phyloP scores from a whole-genome alignment of 2,797 vertebrate genomes.

The Emys orbicularis region DNA sequence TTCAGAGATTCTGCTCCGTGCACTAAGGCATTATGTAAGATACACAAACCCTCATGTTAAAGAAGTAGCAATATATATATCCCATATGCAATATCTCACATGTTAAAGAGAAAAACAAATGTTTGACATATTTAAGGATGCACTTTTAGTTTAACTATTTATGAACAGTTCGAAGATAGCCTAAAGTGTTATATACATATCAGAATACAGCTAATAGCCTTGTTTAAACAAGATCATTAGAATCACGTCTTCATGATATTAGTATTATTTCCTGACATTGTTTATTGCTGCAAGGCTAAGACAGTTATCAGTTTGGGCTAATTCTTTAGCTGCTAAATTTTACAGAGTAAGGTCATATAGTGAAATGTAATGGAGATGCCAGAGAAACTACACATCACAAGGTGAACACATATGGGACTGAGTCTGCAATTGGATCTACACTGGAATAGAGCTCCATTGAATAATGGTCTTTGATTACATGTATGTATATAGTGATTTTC shows the following conservation, averaged over 20 bases:
- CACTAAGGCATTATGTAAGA: neutral
- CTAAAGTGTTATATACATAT: neutral
- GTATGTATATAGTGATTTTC: neutral
- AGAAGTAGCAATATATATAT: neutral
- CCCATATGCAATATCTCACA: neutral
- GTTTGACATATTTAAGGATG: neutral
- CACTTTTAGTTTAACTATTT: neutral
- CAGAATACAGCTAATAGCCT: constrained; percentile 12
- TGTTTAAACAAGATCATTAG: constrained; percentile 43
- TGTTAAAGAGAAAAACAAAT: neutral
- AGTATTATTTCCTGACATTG: constrained; percentile 49
- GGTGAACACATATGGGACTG: constrained; percentile 17
- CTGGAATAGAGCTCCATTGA: neutral
- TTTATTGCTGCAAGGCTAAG: constrained; percentile 49
- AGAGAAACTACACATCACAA: constrained; percentile 24
- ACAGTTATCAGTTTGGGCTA: constrained; percentile 59
- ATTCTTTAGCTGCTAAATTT: neutral
- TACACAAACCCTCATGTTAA: neutral
- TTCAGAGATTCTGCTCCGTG: neutral
- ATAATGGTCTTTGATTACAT: neutral
- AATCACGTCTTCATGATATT: constrained; percentile 55
- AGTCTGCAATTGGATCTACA: constrained; percentile 19
- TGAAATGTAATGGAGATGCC: constrained; percentile 50
- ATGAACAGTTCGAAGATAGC: neutral
- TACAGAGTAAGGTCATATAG: neutral